Evolutionary conservation across 2,113 vertebrate species (phyloP).

Genomic region (Toxostoma redivivum): DNA sequence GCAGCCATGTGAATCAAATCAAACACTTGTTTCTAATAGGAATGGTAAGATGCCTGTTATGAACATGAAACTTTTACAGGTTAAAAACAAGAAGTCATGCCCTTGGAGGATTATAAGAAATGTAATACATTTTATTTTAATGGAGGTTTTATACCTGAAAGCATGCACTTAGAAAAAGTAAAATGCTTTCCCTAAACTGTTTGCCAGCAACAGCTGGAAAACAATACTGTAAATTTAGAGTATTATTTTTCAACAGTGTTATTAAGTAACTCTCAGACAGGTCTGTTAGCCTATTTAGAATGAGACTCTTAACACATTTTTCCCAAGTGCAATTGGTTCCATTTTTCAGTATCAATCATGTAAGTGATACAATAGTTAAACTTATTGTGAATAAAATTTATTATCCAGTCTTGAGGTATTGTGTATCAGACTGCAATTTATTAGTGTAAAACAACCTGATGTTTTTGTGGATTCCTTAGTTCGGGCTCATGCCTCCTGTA

Average conservation of each 20-base stretch:
- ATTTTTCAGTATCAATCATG: neutral
- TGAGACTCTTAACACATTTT: neutral
- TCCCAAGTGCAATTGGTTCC: neutral
- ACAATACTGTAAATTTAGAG: neutral
- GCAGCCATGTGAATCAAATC: neutral
- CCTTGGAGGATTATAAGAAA: neutral
- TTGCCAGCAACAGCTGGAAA: neutral
- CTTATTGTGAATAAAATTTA: neutral
- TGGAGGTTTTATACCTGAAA: neutral
- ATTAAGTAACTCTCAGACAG: neutral
- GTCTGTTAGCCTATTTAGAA: neutral
- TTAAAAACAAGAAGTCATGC: neutral
- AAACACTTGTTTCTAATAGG: neutral
- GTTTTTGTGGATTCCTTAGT: neutral
- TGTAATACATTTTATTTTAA: neutral
- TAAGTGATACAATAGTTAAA: neutral
- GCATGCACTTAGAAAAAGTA: neutral
- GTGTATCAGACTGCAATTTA: neutral
- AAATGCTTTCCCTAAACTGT: neutral
- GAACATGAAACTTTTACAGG: neutral
- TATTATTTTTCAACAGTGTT: neutral
- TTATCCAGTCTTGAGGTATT: neutral
- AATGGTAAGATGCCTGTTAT: neutral
- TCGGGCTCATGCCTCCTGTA: neutral
- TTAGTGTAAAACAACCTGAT: neutral